Evolutionary conservation across 2,797 vertebrate genomes (phyloP).

Genomic region (Enteromius viviparus): DNA sequence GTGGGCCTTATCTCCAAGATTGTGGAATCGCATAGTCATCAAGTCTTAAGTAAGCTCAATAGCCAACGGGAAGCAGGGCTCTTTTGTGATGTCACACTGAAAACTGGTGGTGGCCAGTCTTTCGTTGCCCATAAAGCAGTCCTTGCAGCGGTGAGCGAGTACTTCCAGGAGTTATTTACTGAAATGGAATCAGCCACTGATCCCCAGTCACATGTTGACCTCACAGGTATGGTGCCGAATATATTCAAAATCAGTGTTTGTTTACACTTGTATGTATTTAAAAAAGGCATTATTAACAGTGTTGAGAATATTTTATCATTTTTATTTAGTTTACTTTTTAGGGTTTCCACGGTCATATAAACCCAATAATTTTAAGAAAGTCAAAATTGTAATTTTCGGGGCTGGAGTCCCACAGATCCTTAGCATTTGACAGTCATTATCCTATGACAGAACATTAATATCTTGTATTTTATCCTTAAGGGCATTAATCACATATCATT

Average conservation of each 20-base stretch:
- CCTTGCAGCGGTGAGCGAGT: slow-evolving; percentile 83
- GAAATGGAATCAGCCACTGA: slow-evolving; percentile 75
- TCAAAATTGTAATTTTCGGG: not conserved
- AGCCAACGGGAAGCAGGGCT: slow-evolving; percentile 80
- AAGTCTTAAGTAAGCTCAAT: slow-evolving; percentile 78
- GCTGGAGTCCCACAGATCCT: too few species aligned
- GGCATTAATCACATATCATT: not conserved
- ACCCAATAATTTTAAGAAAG: not conserved
- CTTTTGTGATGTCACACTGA: slow-evolving; percentile 84
- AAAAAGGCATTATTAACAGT: not conserved
- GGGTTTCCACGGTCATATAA: not conserved
- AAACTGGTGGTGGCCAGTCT: slow-evolving; percentile 71
- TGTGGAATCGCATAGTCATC: slow-evolving; percentile 71
- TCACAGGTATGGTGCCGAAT: slow-evolving; percentile 69
- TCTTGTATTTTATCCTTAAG: not conserved
- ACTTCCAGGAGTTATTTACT: slow-evolving; percentile 83
- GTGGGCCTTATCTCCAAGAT: slow-evolving; percentile 75
- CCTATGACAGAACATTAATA: too few species aligned
- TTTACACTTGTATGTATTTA: not conserved
- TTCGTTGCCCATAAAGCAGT: slow-evolving; percentile 82
- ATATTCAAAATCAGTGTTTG: slow-evolving; percentile 10
- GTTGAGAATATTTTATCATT: not conserved
- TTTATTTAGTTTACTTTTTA: not conserved
- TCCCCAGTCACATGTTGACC: slow-evolving; percentile 77
- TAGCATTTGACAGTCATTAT: too few species aligned